Percentiles rank a stretch among this genome's conserved stretches.
These are phyloP conservation scores for Helicorthomorpha holstii DNA, from an alignment of 1,140 invertebrate species.

Conservation along the genomic window DNA sequence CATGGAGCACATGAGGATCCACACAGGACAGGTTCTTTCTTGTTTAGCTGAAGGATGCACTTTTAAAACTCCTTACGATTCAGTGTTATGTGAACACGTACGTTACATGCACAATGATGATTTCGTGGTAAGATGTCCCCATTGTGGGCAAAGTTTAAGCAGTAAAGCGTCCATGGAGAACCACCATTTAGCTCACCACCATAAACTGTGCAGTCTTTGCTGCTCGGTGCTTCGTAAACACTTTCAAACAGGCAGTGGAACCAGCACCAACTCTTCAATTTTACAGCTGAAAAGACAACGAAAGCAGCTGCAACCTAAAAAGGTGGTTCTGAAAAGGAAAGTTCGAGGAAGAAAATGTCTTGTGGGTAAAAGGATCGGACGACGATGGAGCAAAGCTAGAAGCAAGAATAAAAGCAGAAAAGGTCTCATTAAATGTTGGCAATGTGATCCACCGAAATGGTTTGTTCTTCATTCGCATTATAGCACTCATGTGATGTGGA, in stretches of 20 bases:
- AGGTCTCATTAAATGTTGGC: too few species aligned
- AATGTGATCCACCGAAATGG: neutral
- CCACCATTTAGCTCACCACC: slow-evolving; percentile 21
- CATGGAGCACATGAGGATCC: slow-evolving; percentile 30
- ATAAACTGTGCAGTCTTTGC: slow-evolving; percentile 18
- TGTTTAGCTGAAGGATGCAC: slow-evolving; percentile 21
- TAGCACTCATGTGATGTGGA: slow-evolving; percentile 13
- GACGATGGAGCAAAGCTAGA: neutral
- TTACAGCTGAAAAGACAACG: slow-evolving; percentile 21
- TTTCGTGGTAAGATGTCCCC: slow-evolving; percentile 21
- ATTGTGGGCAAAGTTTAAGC: slow-evolving; percentile 19
- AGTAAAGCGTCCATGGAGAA: slow-evolving; percentile 14
- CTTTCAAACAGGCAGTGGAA: slow-evolving; percentile 13
- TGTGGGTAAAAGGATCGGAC: neutral
- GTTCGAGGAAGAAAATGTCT: slow-evolving; percentile 12
- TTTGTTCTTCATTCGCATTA: slow-evolving; percentile 3
- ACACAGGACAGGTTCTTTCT: slow-evolving; percentile 23
- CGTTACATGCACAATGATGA: slow-evolving; percentile 18
- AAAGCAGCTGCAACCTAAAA: slow-evolving; percentile 31
- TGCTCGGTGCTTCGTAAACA: slow-evolving; percentile 18
- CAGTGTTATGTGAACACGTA: slow-evolving; percentile 19
- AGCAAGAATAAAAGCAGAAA: neutral
- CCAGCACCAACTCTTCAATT: slow-evolving; percentile 9
- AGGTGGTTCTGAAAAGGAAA: slow-evolving; percentile 26
- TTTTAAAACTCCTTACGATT: slow-evolving; percentile 20